These are phyloP conservation scores for Sphaerodactylus townsendi DNA, from an alignment of 2,113 vertebrate genomes.

Conservation along the genomic window DNA sequence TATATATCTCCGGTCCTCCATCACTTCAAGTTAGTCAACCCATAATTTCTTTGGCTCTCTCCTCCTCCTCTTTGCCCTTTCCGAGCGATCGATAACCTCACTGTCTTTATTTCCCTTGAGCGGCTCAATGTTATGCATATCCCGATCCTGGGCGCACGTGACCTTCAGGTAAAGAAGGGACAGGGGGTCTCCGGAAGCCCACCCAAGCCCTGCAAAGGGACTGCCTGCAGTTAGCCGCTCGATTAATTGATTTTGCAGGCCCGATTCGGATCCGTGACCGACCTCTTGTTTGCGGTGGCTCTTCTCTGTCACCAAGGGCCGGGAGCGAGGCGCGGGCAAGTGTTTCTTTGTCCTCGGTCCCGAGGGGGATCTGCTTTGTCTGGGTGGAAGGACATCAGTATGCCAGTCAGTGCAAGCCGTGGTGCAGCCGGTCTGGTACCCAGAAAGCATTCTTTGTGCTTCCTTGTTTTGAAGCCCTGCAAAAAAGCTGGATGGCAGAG, in stretches of 20 bases:
- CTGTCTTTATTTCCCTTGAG: neutral
- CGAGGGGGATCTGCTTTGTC: neutral
- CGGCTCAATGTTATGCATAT: neutral
- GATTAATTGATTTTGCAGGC: neutral
- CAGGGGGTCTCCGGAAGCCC: neutral
- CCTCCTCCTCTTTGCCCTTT: neutral
- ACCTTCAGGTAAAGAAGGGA: neutral
- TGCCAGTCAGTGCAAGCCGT: neutral
- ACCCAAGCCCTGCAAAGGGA: neutral
- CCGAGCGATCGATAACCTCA: neutral
- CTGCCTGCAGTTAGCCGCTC: neutral
- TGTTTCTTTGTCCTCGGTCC: neutral
- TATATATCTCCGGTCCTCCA: too few species aligned
- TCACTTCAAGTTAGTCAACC: neutral
- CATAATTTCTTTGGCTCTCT: neutral
- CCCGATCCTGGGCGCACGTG: accelerated
- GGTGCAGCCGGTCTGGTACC: neutral
- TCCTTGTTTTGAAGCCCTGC: neutral
- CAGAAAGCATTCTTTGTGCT: neutral
- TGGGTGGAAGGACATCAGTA: neutral
- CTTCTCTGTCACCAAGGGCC: neutral
- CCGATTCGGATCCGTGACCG: neutral
- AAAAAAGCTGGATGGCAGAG: neutral
- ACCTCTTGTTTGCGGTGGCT: neutral
- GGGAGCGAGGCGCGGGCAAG: neutral